Base-by-base conservation (phyloP, 2,113 vertebrate genomes). In the Austrofundulus limnaeus region DNA sequence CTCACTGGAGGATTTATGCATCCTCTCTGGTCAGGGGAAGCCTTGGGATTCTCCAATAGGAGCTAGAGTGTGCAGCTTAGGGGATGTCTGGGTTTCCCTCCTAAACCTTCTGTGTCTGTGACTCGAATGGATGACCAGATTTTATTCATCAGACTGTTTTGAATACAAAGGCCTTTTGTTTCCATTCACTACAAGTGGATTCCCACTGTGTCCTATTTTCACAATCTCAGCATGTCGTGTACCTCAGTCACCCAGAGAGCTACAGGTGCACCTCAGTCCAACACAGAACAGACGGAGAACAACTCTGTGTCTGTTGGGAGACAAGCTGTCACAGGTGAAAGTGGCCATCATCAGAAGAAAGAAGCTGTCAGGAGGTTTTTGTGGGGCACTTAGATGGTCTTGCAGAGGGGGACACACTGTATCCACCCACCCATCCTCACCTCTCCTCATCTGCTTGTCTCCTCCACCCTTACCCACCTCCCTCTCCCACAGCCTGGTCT, bases 201-300 rank as follows among this genome's bases (percentile, higher is more conserved):
- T 34, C 5, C 10, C 31, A 34, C 1, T 34, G 31, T 34, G 31
- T 34, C 31, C 5, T 34, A 5, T 34, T 34, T 53, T 61, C 56
- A 50, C 57, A 52, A 52, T 60, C 47, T 72, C 31, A 19, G 64
- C 55, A 49, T 75, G 75, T 54, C 65, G 56, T 31, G 16, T 31
- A 24, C 61, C 48, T 81, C 56, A 37, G 43, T 72, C 70, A 55
- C 60, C 70, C 64, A 34, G 24, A 41, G 52, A 68, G 56, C 71
- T 65, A 65, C 79, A 85, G 73, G 75, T 77, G 61, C 41, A 57
- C 53, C 78, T 59, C 46, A 53, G 63, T 50, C 20, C 16, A 14
- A 48, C 34, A 45, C 57, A 49, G 43, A 24, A 51, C 46, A 61
- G 63, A 77, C 66, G 48, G 73, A 25, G 15, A 73, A 43, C 54